Conservation (phyloP, 64 coral and sea anemone genomes). For the Actinia equina region DNA sequence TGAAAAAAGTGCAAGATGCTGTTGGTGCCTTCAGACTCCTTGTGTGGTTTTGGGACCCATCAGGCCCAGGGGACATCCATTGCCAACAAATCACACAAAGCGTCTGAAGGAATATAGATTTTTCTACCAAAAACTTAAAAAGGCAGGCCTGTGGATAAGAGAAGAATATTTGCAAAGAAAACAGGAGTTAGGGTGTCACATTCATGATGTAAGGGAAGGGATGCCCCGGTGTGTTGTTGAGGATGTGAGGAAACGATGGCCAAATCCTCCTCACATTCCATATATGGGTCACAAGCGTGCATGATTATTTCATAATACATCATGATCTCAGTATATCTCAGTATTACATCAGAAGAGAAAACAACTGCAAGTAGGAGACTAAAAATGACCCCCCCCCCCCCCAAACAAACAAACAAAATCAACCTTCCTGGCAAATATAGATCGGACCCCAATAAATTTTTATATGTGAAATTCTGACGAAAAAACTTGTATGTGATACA, state of each 20-base stretch:
- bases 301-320: background rate
- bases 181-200: conserved; percentile 17
- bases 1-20: background rate
- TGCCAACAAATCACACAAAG: background rate
- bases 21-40: conserved; percentile 7
- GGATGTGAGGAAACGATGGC: conserved; percentile 35
- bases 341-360: too few relatives aligned
- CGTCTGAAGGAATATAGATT: conserved; percentile 25
- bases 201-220: conserved; percentile 21
- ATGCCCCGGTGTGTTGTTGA: conserved; percentile 36
- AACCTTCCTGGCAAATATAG: too few relatives aligned
- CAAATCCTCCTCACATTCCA: conserved; percentile 22
- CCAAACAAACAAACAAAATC: too few relatives aligned
- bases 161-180: conserved; percentile 13
- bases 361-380: too few relatives aligned
- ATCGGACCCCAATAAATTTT: too few relatives aligned
- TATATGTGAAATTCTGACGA: too few relatives aligned
- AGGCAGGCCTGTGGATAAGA: conserved; percentile 5
- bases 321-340: too few relatives aligned
- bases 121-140: background rate
- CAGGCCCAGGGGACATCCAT: background rate
- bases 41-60: conserved; percentile 1
- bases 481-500: too few relatives aligned
- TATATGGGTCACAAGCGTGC: conserved; percentile 29
- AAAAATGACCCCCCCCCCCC: too few relatives aligned